A percentile compares a stretch with the other conserved stretches of the same genome.
phyloP scores from a whole-genome alignment of 2,797 vertebrate genomes.

The Epinephelus malabaricus region DNA sequence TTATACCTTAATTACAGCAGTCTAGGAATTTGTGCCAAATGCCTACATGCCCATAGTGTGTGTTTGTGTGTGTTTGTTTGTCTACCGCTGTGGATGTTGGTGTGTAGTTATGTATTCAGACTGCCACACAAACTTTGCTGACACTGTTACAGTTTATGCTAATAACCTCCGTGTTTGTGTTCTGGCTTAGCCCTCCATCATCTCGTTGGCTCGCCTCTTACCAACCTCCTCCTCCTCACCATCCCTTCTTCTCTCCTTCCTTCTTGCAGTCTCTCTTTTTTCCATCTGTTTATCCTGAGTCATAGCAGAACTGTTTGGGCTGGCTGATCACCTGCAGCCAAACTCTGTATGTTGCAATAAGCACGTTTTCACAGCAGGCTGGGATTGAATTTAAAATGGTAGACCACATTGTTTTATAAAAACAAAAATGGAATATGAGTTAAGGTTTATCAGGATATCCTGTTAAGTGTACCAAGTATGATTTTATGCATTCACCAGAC shows the following conservation, averaged over 20 bases:
- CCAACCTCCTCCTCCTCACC: slow-evolving; percentile 8
- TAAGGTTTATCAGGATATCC: not conserved
- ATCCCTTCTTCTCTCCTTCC: not conserved
- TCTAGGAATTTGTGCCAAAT: not conserved
- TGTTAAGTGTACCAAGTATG: not conserved
- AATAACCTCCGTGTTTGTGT: slow-evolving; percentile 50
- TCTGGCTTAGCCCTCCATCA: slow-evolving; percentile 15
- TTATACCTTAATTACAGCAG: not conserved
- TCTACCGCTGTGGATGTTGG: not conserved
- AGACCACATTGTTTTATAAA: not conserved
- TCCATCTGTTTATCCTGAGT: slow-evolving; percentile 41
- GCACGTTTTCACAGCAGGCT: not conserved
- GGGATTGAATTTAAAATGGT: not conserved
- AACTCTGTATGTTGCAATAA: slow-evolving; percentile 1
- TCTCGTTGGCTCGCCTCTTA: slow-evolving; percentile 22
- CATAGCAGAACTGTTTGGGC: slow-evolving; percentile 24
- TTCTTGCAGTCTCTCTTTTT: not conserved
- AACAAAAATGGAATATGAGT: not conserved
- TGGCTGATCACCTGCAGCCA: slow-evolving; percentile 24
- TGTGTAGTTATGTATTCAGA: slow-evolving; percentile 4
- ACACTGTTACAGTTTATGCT: slow-evolving; percentile 33
- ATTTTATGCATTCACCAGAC: not conserved
- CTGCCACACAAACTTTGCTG: slow-evolving; percentile 13
- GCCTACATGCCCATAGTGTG: not conserved
- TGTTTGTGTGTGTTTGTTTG: not conserved